Base-by-base conservation (phyloP, 2,797 vertebrate species). In the Coreius guichenoti region DNA sequence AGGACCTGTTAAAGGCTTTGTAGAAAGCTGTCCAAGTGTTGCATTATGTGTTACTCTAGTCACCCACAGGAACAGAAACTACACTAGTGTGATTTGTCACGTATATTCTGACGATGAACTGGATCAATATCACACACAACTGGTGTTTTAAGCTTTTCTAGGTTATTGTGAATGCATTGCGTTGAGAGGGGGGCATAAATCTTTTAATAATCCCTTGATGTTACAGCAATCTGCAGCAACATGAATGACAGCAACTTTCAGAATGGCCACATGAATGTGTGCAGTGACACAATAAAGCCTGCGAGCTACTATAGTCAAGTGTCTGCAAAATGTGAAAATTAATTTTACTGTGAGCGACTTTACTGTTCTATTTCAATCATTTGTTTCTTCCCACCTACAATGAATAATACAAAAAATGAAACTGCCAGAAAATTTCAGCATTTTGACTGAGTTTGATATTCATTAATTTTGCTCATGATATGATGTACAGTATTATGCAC, bases 1-100 rank as follows among this genome's bases (percentile, higher is more conserved):
- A 88, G 29, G 86, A 87, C 89, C 88, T 84, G 91, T 92, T 94
- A 92, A 94, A 94, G 90, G 87, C 82, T 89, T 81, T 82, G 90
- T 88, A 90, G 88, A 91, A 90, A 91, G 86, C 90, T 86, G 86
- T 91, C 88, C 82, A 90, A 90, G 91, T 90, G 87, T 86, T 92
- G 87, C 84, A 80, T 88, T 90, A 88, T 90, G 31, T 69, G 74
- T 80, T 78, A 87, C 51, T 67, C 21, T 65, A 49, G 45, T 47
- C 58, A 76, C 21, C 47, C 49, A 73, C n/a, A 82, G 49, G 17
- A 73, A 45, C 74, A 43, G 39, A 3, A 43, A 43, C 61, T 67
- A 76, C 61, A 21, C 23, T 75, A 14, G 72, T 68, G 47, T 77
- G 82, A 54, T 76, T n/a, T 73, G 17, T 56, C 61, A 65, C 7